A percentile compares a stretch with the other conserved stretches of the same genome.
These are phyloP conservation scores for Mellivora capensis DNA, from an alignment of 2,113 vertebrate genomes.

Conservation along the genomic window DNA sequence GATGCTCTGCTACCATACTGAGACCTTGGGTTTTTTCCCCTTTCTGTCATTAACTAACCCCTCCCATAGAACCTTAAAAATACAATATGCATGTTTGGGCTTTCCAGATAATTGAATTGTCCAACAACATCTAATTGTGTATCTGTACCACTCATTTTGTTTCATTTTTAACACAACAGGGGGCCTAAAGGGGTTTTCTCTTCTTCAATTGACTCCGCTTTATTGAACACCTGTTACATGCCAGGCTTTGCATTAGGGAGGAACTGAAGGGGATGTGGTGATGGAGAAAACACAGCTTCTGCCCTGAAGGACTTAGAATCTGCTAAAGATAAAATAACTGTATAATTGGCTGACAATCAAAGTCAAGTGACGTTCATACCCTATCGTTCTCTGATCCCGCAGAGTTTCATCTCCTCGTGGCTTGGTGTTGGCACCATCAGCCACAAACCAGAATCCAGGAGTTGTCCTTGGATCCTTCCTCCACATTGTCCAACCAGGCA, in stretches of 20 bases:
- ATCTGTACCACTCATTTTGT: not conserved
- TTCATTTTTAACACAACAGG: not conserved
- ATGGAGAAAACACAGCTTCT: not conserved
- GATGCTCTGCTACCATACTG: not conserved
- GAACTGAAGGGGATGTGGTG: not conserved
- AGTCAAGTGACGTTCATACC: not conserved
- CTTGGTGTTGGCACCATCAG: not conserved
- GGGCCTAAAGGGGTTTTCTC: not conserved
- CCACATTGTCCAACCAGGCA: not conserved
- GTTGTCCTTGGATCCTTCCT: no score
- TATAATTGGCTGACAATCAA: not conserved
- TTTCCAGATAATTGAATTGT: not conserved
- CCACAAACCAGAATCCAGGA: not conserved
- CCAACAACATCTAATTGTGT: not conserved
- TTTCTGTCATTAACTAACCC: not conserved
- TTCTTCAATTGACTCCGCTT: not conserved
- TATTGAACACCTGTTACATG: not conserved
- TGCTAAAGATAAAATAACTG: not conserved
- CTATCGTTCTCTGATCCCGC: not conserved
- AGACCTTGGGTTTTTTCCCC: not conserved
- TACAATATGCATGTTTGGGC: not conserved
- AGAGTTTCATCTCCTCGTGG: not conserved
- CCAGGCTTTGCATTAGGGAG: not conserved
- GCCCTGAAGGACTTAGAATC: not conserved
- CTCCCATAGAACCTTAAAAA: not conserved